Evolutionary conservation across 2,113 vertebrate species (phyloP).

Genomic region (western clawed frog (Xenopus tropicalis)): DNA sequence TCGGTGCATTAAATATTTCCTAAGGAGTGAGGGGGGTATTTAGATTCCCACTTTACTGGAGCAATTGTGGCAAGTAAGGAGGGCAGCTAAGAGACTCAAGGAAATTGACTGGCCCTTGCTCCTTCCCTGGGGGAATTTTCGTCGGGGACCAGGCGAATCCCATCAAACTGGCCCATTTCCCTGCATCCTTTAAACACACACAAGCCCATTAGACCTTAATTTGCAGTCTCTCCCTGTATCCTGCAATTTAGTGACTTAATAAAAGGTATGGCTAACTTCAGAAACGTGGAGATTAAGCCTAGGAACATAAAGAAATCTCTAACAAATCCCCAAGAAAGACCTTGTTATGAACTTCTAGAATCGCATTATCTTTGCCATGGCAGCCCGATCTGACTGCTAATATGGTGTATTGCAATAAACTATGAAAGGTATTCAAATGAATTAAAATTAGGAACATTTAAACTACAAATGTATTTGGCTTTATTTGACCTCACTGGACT

Average conservation of each 20-base stretch:
- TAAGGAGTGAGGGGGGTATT: neutral
- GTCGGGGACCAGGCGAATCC: neutral
- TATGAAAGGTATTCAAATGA: no score
- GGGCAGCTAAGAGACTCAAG: neutral
- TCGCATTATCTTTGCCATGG: constrained; percentile 3
- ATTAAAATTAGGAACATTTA: no score
- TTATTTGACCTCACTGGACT: no score
- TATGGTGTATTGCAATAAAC: no score
- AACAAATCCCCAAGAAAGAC: constrained; percentile 40
- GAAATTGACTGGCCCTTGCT: neutral
- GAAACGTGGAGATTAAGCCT: constrained; percentile 39
- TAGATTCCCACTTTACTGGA: no score
- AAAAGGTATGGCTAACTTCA: constrained; percentile 35
- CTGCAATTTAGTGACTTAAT: constrained; percentile 41
- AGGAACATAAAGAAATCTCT: constrained; percentile 28
- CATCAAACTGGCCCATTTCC: constrained; percentile 2
- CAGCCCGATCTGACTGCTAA: neutral
- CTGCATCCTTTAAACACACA: constrained; percentile 3
- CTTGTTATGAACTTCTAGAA: constrained; percentile 35
- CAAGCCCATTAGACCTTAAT: constrained; percentile 22
- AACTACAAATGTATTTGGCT: no score
- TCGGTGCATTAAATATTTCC: no score
- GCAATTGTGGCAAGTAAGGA: neutral
- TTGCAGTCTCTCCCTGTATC: constrained; percentile 23
- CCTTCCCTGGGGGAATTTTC: constrained; percentile 1